phyloP scores from a whole-genome alignment of 2,888 invertebrate species.

The Polyommatus icarus region DNA sequence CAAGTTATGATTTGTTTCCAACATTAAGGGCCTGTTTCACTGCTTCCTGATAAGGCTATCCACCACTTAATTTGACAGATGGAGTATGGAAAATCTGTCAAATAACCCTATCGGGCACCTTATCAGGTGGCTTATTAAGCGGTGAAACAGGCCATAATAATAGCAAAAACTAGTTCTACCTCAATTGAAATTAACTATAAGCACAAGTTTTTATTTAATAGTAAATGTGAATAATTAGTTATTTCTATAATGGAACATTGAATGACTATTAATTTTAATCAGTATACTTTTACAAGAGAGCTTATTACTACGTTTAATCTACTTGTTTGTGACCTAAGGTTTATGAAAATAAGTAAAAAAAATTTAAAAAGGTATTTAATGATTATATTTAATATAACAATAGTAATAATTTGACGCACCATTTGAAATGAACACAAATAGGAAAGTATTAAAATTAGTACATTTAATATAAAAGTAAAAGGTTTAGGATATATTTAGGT shows the following conservation, averaged over 20 bases:
- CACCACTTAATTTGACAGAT: too few relatives aligned
- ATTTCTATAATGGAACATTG: background rate
- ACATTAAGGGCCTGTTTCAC: too few relatives aligned
- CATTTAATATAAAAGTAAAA: background rate
- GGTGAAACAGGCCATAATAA: too few relatives aligned
- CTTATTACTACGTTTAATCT: background rate
- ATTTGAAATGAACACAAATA: conserved; percentile 16
- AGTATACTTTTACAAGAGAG: background rate
- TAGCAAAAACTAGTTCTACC: background rate
- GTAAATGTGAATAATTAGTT: background rate
- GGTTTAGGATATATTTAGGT: background rate
- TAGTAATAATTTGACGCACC: background rate
- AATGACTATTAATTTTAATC: background rate
- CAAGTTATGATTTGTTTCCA: too few relatives aligned
- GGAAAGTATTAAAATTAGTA: background rate
- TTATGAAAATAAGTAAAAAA: background rate
- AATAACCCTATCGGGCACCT: too few relatives aligned
- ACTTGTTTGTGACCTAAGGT: background rate
- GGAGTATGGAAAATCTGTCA: too few relatives aligned
- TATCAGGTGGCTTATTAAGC: too few relatives aligned
- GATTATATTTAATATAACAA: background rate
- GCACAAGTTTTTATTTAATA: background rate
- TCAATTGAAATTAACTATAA: background rate
- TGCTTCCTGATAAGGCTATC: too few relatives aligned
- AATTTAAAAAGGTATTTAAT: background rate